Conservation (phyloP, 1,140 invertebrate species). For the Drosophila erecta region DNA sequence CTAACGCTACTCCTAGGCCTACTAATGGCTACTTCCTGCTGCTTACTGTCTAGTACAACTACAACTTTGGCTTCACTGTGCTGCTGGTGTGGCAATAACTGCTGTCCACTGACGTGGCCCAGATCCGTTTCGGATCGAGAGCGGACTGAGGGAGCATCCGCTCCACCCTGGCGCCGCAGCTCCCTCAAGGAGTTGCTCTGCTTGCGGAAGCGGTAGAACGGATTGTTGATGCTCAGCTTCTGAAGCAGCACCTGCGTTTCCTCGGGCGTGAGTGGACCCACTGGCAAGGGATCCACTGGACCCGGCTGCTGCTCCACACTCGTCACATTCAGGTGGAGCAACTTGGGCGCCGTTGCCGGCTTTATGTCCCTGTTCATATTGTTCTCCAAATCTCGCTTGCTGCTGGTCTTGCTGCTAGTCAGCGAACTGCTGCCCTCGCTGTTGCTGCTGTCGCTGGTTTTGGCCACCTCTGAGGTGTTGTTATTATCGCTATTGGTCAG, state of each 20-base stretch:
- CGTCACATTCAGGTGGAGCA: slow-evolving; percentile 59
- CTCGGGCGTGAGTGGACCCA: slow-evolving; percentile 39
- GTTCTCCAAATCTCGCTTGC: slow-evolving; percentile 58
- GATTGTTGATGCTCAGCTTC: slow-evolving; percentile 80
- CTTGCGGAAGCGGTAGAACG: slow-evolving; percentile 82
- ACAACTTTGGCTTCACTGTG: slow-evolving; percentile 81
- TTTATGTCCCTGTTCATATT: slow-evolving; percentile 70
- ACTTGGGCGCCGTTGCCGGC: slow-evolving; percentile 40
- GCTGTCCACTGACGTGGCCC: not conserved
- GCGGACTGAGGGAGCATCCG: slow-evolving; percentile 12
- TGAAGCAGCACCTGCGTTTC: slow-evolving; percentile 70
- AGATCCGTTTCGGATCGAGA: slow-evolving; percentile 70
- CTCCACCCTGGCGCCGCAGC: slow-evolving; percentile 33
- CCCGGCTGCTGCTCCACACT: slow-evolving; percentile 24
- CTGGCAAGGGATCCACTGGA: slow-evolving; percentile 4
- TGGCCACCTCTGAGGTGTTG: slow-evolving; percentile 4
- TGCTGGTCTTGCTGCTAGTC: slow-evolving; percentile 55
- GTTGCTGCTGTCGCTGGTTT: slow-evolving; percentile 25
- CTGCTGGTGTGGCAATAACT: slow-evolving; percentile 19
- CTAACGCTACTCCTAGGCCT: slow-evolving; percentile 51
- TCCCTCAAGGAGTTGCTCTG: slow-evolving; percentile 79
- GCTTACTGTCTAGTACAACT: slow-evolving; percentile 84
- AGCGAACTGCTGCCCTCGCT: slow-evolving; percentile 50
- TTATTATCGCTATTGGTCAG: slow-evolving; percentile 59
- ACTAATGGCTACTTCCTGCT: slow-evolving; percentile 72